Conservation (phyloP, 2,888 invertebrate genomes). For the Dioctria rufipes region DNA sequence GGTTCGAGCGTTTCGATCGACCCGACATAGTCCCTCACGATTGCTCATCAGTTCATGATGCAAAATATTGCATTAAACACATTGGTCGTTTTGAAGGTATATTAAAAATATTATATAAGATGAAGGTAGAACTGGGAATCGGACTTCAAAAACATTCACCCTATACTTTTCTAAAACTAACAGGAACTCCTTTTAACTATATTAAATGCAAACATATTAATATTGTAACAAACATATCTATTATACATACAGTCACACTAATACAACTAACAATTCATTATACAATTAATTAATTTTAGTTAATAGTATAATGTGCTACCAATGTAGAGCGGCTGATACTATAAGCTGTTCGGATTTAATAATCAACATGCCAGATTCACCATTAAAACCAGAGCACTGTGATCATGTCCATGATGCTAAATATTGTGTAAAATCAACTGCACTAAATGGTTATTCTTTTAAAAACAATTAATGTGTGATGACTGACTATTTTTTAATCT, state of each 20-base stretch:
- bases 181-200: no score
- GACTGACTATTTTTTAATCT: not conserved
- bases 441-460: conserved; percentile 65
- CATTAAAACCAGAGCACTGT: conserved; percentile 77
- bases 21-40: conserved; percentile 78
- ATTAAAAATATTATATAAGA: no score
- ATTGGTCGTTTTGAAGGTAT: conserved; percentile 92
- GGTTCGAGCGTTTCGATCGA: conserved; percentile 77
- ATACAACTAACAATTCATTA: not conserved
- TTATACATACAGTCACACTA: not conserved
- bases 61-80: conserved; percentile 93
- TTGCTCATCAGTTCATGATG: conserved; percentile 86
- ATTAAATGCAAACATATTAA: not conserved
- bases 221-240: conserved; percentile 26
- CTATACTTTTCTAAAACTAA: no score
- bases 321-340: conserved; percentile 81
- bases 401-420: conserved; percentile 83
- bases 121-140: no score
- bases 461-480: not conserved
- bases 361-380: conserved; percentile 73
- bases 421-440: conserved; percentile 88
- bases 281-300: conserved; percentile 65
- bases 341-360: conserved; percentile 80
- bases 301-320: conserved; percentile 79
- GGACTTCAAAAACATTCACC: no score